Base-by-base conservation (phyloP, 2,797 vertebrate genomes). In the Liparis tanakae region DNA sequence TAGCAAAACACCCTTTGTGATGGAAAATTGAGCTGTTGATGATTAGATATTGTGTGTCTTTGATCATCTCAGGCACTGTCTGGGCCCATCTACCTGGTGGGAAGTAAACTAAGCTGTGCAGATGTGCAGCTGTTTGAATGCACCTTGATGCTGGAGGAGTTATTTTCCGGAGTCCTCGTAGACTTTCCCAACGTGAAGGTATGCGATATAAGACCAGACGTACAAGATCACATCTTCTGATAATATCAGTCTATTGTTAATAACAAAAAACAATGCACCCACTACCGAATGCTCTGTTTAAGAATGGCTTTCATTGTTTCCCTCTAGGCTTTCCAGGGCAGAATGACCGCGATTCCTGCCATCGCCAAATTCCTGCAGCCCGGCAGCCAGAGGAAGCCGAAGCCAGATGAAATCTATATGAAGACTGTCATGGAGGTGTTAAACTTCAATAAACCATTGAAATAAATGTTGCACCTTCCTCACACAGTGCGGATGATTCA, bases 41-140 rank as follows among this genome's bases (percentile, higher is more conserved):
- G 15, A 65, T 33, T 39, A 44, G 15, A 44, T 20, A 14, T 6
- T 54, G 17, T 46, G 7, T 3, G 1, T 66, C 9, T 67, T 36
- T 73, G 53, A 17, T 25, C 43, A 1, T 59, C 12, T 13, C 85
- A 99, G 97, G 95, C 80, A 2, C 86, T 98, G 36, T 84, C 83
- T 72, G 90, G 89, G 36, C 84, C 94, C 0, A 71, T 94, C 7
- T 95, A 94, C 77, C 93, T 99, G 67, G 95, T 97, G 62, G 97
- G 97, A 77, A 93, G 93, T 50, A 92, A 88, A 68, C 61, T 97
- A 43, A 98, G 94, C 85, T 89, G 63, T 88, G 96, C 96, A 46
- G 98, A 99, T 66, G 71, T 99, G 63, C 90, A 92, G n/a, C 84
- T 99, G 68, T 60, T 96, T 68, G 96, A 98, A 89, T 88, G 91